These are phyloP conservation scores for Oryzias curvinotus DNA, from an alignment of 2,113 vertebrate species.

Conservation along the genomic window DNA sequence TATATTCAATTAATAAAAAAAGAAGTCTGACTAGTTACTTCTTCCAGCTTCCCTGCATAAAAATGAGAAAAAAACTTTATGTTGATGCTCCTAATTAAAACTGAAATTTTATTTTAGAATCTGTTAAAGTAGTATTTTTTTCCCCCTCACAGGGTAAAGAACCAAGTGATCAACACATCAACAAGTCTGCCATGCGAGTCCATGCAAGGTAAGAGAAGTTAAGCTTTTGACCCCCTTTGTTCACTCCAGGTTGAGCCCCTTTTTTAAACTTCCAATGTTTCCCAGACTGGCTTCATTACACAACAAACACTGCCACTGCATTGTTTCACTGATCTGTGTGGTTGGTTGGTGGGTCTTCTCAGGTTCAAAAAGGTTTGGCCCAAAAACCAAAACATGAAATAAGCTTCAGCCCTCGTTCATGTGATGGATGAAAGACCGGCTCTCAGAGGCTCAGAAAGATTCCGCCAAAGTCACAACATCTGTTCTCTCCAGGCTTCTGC, in stretches of 20 bases:
- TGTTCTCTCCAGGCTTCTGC: conserved; percentile 60
- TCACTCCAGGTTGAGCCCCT: conserved; percentile 34
- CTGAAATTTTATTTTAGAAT: too few species aligned
- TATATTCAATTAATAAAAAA: too few species aligned
- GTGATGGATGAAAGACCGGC: conserved; percentile 68
- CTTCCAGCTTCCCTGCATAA: too few species aligned
- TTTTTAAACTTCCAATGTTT: conserved; percentile 55
- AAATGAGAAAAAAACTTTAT: too few species aligned
- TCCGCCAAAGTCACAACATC: conserved; percentile 57
- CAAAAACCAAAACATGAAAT: conserved; percentile 57
- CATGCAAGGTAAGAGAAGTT: conserved; percentile 87
- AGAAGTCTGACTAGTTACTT: too few species aligned
- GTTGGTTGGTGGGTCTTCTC: conserved; percentile 34
- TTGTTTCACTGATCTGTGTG: conserved; percentile 45
- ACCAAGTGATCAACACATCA: conserved; percentile 93
- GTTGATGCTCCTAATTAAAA: too few species aligned
- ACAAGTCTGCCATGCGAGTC: conserved; percentile 98
- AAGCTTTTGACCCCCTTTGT: conserved; percentile 54
- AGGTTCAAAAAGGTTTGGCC: conserved; percentile 29
- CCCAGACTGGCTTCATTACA: conserved; percentile 59
- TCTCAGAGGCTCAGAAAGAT: conserved; percentile 51
- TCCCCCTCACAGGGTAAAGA: conserved; percentile 86
- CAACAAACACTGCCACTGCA: conserved; percentile 26
- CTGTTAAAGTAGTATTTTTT: conserved; percentile 12
- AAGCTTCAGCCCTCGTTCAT: conserved; percentile 69